Evolutionary conservation across 2,797 vertebrate species (phyloP).

Genomic region (Pitangus sulphuratus): DNA sequence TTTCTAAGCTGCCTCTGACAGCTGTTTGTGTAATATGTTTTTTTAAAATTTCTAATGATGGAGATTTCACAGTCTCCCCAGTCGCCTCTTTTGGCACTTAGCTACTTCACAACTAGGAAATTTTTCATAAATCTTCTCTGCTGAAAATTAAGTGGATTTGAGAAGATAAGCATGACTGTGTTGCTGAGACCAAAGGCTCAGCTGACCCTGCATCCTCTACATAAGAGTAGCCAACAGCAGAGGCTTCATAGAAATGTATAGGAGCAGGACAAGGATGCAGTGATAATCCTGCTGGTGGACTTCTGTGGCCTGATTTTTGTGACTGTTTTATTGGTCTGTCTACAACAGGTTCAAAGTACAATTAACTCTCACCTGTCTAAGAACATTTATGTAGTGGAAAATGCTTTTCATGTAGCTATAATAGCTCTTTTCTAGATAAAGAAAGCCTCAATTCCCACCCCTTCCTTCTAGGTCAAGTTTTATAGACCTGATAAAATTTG

Average conservation of each 20-base stretch:
- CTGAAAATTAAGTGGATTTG: conserved; percentile 1
- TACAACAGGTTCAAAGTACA: neutral
- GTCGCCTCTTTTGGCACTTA: neutral
- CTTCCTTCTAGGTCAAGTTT: neutral
- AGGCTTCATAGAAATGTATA: neutral
- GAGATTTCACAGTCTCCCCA: neutral
- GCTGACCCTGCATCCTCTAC: neutral
- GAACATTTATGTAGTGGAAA: neutral
- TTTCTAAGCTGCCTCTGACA: neutral
- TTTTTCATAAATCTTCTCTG: neutral
- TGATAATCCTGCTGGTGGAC: neutral
- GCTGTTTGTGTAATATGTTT: neutral
- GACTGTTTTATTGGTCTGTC: neutral
- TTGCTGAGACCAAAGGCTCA: neutral
- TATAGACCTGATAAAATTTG: neutral
- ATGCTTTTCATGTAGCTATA: neutral
- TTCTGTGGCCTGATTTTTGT: neutral
- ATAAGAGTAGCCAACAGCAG: neutral
- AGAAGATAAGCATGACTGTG: neutral
- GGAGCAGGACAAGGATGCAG: neutral
- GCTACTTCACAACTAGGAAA: neutral
- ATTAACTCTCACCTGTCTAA: neutral
- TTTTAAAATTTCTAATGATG: neutral
- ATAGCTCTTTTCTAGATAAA: neutral
- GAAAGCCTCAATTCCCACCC: neutral